These are phyloP conservation scores for Formicarius rufipectus DNA, from an alignment of 2,113 vertebrate species.

Conservation along the genomic window DNA sequence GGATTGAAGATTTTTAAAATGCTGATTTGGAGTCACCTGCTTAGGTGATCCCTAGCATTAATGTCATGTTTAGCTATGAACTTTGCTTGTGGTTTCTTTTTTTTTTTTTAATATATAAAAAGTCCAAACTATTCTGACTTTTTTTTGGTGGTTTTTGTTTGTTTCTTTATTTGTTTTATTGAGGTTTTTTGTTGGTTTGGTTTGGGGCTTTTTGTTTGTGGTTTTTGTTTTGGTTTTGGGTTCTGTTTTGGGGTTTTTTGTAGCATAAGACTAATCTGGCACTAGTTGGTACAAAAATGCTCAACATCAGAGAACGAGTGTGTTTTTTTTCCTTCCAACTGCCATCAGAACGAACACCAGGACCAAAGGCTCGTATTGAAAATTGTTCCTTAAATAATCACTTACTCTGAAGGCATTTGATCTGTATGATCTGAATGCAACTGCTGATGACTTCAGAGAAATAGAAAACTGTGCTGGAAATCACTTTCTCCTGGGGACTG, in stretches of 20 bases:
- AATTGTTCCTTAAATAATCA: conserved; percentile 68
- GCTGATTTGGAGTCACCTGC: neutral
- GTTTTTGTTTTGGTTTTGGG: neutral
- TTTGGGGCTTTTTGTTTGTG: neutral
- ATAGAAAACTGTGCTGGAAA: conserved; percentile 56
- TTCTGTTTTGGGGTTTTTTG: neutral
- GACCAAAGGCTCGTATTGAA: conserved; percentile 27
- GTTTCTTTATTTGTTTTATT: neutral
- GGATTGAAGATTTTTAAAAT: neutral
- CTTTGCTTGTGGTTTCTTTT: neutral
- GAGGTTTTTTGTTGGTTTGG: neutral
- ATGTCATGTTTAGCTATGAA: neutral
- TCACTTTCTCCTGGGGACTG: conserved; percentile 37
- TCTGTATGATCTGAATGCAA: conserved; percentile 56
- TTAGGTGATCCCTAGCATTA: neutral
- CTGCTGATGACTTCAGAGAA: conserved; percentile 61
- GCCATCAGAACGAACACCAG: neutral
- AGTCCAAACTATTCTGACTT: neutral
- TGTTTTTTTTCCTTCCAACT: neutral
- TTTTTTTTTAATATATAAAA: neutral
- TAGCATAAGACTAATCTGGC: neutral
- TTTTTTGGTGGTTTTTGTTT: neutral
- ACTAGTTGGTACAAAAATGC: neutral
- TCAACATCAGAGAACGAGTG: neutral
- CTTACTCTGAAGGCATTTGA: conserved; percentile 49